phyloP scores from a whole-genome alignment of 2,888 invertebrate species.

The Epirrhoe tristata region DNA sequence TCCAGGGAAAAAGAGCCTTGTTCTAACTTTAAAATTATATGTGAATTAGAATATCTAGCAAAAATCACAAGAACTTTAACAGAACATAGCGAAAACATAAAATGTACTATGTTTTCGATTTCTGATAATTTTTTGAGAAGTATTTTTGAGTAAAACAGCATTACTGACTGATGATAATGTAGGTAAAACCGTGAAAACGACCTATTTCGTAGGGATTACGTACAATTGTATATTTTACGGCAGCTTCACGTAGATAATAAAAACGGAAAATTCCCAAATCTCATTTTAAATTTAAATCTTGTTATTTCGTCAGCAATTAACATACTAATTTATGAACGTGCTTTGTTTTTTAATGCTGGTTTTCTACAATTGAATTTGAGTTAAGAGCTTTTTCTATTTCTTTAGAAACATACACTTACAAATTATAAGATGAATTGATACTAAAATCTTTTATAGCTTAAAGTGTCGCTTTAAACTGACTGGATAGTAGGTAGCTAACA shows the following conservation, averaged over 20 bases:
- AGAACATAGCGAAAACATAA: too few species aligned
- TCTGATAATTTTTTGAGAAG: too few species aligned
- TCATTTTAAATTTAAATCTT: background rate
- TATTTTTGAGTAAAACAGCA: too few species aligned
- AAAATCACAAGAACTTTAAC: too few species aligned
- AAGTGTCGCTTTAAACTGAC: background rate
- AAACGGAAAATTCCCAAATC: background rate
- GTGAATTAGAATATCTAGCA: too few species aligned
- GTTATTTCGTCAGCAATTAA: background rate
- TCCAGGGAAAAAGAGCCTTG: too few species aligned
- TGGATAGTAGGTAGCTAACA: background rate
- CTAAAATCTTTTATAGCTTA: background rate
- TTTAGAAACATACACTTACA: background rate
- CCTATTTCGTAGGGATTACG: background rate
- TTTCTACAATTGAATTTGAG: background rate
- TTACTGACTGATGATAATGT: too few species aligned
- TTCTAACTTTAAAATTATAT: too few species aligned
- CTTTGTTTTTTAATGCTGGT: background rate
- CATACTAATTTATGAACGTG: conserved; percentile 3
- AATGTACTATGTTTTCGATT: too few species aligned
- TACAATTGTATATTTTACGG: background rate
- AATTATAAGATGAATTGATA: background rate
- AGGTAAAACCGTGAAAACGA: too few species aligned
- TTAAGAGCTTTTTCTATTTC: background rate
- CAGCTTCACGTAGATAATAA: background rate